Evolutionary conservation across 2,113 vertebrate genomes (phyloP), one percentile per base, ranked within the genome.

Genomic region (Caracal caracal): DNA sequence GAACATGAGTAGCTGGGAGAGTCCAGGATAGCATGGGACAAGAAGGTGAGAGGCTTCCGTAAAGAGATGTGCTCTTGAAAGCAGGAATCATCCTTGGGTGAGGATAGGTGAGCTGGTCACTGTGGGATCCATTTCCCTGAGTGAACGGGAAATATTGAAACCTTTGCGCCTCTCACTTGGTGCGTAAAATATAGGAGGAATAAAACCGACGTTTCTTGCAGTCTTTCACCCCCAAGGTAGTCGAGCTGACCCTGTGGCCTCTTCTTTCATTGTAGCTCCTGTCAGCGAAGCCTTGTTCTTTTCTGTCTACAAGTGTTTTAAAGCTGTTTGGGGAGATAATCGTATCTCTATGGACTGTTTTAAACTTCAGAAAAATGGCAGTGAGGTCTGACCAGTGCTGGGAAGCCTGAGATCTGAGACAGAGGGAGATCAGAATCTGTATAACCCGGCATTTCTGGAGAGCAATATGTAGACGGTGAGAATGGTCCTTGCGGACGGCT

Each of bases 1-100:
- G 6, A 15, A 37, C 0, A 10, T n/a, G 3, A 1, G 65, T 5
- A 26, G 56, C 13, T 11, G 24, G 40, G 19, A 24, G 5, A 30
- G 6, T 35, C 24, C 35, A n/a, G 19, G 43, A 13, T 20, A 33
- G 40, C 16, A 37, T 2, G 30, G 6, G 16, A 28, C 24, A 15
- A 1, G 26, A 33, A 68, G 6, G 20, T 24, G 33, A 24, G 59
- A 66, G 13, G 10, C 13, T 0, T 13, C 37, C 20, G 20, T 26
- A 19, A 6, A n/a, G 47, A 56, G 51, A 10, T 3, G 12, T 13
- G 80, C 47, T 5, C 47, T 10, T 6, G 65, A 49, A 10, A 71
- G 40, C 2, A 0, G 4, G 22, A 12, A 0, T 22, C 20, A 0
- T 33, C 15, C 47, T 40, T 24, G 20, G 59, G 20, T 66, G 66